A percentile compares a stretch with the other conserved stretches of the same genome.
phyloP scores from a whole-genome alignment of 2,888 invertebrate species.

The Epirrhoe tristata region DNA sequence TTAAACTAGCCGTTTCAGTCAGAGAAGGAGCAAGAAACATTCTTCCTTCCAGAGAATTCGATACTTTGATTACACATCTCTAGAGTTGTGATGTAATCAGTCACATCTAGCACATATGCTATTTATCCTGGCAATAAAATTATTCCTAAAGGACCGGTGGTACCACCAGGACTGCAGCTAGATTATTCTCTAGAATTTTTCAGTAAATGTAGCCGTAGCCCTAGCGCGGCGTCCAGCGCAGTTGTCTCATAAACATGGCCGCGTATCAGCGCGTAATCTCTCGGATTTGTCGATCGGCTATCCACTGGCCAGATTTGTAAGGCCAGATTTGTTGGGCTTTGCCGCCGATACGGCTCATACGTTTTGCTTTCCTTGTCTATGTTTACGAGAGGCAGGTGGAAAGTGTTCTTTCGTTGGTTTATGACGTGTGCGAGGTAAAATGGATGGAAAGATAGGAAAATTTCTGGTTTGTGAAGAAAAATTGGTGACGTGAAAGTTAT shows the following conservation, averaged over 20 bases:
- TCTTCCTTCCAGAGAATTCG: no score
- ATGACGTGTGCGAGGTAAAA: constrained; percentile 40
- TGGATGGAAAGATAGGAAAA: constrained; percentile 30
- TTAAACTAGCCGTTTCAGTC: no score
- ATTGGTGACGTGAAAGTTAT: background rate
- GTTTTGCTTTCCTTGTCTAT: constrained; percentile 80
- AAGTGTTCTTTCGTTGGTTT: constrained; percentile 50
- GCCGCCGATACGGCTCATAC: constrained; percentile 77
- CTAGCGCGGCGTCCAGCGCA: constrained; percentile 67
- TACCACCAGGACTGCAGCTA: no score
- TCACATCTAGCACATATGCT: no score
- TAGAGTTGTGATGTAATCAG: no score
- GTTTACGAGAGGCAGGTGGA: constrained; percentile 79
- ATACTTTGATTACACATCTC: no score
- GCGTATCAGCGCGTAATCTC: constrained; percentile 85
- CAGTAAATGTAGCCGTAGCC: constrained; percentile 52
- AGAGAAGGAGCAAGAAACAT: no score
- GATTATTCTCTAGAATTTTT: background rate
- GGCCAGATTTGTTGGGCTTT: constrained; percentile 83
- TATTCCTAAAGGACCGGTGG: no score
- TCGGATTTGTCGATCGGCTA: constrained; percentile 86
- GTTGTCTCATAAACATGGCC: constrained; percentile 82
- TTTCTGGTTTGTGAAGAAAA: background rate
- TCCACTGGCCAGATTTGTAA: constrained; percentile 82
- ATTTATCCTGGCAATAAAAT: no score